Percentiles rank a stretch among this genome's conserved stretches.
Conservation (phyloP, 1,140 invertebrate genomes). For the Rhopalosiphum padi region DNA sequence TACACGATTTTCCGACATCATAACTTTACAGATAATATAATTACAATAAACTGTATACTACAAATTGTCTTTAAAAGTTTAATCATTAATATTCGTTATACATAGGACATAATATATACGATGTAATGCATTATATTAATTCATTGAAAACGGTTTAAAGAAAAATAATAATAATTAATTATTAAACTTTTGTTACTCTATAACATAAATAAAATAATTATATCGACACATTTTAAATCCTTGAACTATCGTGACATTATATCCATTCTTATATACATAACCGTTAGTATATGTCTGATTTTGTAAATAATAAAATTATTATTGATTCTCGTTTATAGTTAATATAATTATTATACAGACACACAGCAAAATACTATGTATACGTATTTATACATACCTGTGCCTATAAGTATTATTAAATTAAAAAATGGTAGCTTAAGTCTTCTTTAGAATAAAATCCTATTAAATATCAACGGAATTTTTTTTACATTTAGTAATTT, state of each 20-base stretch:
- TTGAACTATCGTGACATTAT: neutral
- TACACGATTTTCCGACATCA: neutral
- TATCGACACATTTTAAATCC: neutral
- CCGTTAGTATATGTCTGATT: neutral
- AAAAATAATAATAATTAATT: slow-evolving; percentile 34
- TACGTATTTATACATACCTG: neutral
- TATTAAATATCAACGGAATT: neutral
- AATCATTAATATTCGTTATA: slow-evolving; percentile 49
- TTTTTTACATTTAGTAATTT: neutral
- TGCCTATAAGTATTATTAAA: neutral
- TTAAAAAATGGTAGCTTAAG: neutral
- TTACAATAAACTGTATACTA: neutral
- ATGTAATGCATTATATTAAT: neutral
- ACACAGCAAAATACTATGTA: neutral
- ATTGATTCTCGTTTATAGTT: neutral
- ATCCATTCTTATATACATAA: neutral
- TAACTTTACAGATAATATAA: slow-evolving; percentile 37
- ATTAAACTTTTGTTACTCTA: neutral
- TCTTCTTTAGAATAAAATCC: neutral
- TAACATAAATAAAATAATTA: slow-evolving; percentile 2
- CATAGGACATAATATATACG: neutral
- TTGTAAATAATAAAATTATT: neutral
- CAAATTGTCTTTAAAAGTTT: slow-evolving; percentile 41
- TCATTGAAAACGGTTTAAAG: slow-evolving; percentile 7
- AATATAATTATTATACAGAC: neutral